Conservation (phyloP, 64 coral and sea anemone species). For the Montipora capricornis region DNA sequence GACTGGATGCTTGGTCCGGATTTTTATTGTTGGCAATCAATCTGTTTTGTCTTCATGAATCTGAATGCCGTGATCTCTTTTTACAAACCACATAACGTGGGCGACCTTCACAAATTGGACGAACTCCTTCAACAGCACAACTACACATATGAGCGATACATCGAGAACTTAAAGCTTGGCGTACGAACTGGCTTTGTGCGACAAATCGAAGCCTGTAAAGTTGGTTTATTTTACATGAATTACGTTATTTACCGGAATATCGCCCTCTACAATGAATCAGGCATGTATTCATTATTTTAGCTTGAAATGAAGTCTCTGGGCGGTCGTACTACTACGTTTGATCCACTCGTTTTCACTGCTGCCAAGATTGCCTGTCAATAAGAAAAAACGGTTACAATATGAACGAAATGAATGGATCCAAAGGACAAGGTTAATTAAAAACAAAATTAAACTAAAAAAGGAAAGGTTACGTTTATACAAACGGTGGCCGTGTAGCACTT, state of each 20-base stretch:
- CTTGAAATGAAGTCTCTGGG: background rate
- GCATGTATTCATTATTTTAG: background rate
- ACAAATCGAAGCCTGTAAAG: slow-evolving; percentile 38
- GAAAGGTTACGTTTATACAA: too few relatives aligned
- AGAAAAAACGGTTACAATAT: background rate
- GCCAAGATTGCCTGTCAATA: background rate
- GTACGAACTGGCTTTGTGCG: slow-evolving; percentile 52
- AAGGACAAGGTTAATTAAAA: too few relatives aligned
- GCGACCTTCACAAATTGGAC: slow-evolving; percentile 42
- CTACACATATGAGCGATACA: slow-evolving; percentile 41
- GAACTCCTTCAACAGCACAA: slow-evolving; percentile 12
- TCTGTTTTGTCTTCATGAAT: background rate
- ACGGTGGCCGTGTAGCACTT: too few relatives aligned
- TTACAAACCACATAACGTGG: slow-evolving; percentile 44
- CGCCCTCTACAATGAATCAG: slow-evolving; percentile 45
- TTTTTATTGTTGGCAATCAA: slow-evolving; percentile 44
- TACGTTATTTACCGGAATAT: background rate
- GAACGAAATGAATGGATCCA: background rate
- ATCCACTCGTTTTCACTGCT: background rate
- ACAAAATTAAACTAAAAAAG: too few relatives aligned
- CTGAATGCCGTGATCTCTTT: background rate
- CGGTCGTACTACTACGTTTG: background rate
- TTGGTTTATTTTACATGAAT: slow-evolving; percentile 35
- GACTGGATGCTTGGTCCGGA: slow-evolving; percentile 69
- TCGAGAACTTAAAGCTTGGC: slow-evolving; percentile 53